These are phyloP conservation scores for Noctua comes DNA, from an alignment of 2,888 invertebrate species.

Conservation along the genomic window DNA sequence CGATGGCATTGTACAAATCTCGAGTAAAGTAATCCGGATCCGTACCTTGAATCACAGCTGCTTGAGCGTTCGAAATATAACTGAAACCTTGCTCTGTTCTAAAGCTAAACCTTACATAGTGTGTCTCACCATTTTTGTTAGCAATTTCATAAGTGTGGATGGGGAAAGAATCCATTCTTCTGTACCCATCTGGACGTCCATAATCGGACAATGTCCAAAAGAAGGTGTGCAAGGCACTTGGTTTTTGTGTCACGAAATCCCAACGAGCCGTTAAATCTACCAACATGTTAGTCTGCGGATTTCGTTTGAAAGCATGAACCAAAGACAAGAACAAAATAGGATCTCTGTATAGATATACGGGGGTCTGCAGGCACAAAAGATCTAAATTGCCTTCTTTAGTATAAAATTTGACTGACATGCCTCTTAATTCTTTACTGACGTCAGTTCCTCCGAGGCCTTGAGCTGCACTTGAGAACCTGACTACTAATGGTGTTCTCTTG, in stretches of 20 bases:
- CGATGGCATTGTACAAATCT: slow-evolving; percentile 96
- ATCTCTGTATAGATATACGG: slow-evolving; percentile 89
- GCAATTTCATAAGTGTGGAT: slow-evolving; percentile 97
- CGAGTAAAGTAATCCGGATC: slow-evolving; percentile 96
- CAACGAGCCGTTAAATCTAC: slow-evolving; percentile 79
- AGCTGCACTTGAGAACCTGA: slow-evolving; percentile 90
- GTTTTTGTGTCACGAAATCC: slow-evolving; percentile 88
- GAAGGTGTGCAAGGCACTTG: slow-evolving; percentile 93
- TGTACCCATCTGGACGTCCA: slow-evolving; percentile 96
- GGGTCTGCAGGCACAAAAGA: slow-evolving; percentile 86
- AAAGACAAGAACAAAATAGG: slow-evolving; percentile 88
- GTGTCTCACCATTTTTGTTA: slow-evolving; percentile 92
- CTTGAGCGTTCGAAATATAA: slow-evolving; percentile 90
- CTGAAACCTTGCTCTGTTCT: slow-evolving; percentile 95
- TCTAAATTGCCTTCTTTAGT: slow-evolving; percentile 76
- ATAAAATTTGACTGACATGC: slow-evolving; percentile 81
- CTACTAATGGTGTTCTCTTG: slow-evolving; percentile 90
- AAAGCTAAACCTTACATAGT: slow-evolving; percentile 96
- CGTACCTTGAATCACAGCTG: slow-evolving; percentile 90
- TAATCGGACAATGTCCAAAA: slow-evolving; percentile 95
- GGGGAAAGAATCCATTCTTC: slow-evolving; percentile 97
- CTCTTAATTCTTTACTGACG: slow-evolving; percentile 75
- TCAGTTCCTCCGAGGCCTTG: slow-evolving; percentile 92
- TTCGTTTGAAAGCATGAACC: slow-evolving; percentile 89
- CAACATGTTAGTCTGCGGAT: slow-evolving; percentile 85